Evolutionary conservation across 1,140 invertebrate genomes (phyloP), one percentile per base, ranked within the genome.

Genomic region (Sitobion miscanthi): DNA sequence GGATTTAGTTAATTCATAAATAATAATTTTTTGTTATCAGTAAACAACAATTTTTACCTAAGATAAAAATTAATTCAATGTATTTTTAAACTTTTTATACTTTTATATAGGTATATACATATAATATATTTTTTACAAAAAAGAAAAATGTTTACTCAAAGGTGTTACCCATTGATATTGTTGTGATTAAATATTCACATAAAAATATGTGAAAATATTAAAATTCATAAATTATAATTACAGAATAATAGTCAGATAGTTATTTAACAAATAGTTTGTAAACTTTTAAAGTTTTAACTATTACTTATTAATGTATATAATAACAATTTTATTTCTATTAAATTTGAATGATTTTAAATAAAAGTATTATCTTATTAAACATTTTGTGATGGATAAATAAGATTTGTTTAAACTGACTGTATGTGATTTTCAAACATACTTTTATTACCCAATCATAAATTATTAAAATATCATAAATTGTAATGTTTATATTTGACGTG

Each of bases 381-480:
- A 11, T n/a, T n/a, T 23, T 42, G 8, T 45, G 21, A 42, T 42
- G 38, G 35, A 20, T 88, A 52, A 52, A 52, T 38, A 11, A 35
- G 47, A 88, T 88, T 88, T 52, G 35, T 21, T 52, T 88, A 49
- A 49, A 88, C 21, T 88, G 17, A n/a, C 30, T n/a, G 25, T n/a
- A 25, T n/a, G n/a, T 21, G n/a, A 49, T 88, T 23, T n/a, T 88
- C n/a, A 88, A 9, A 54, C 20, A 49, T 30, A 87, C 21, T 35
- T 8, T 35, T 35, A 14, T 14, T 20, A 77, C 17, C 14, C 4
- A 77, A 87, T 87, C 86, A 57, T 54, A 89, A 57, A 89, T 89
- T 54, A 89, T 89, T 42, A 38, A 25, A 90, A 57, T 52, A 52
- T 88, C 88, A 90, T n/a, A 90, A 52, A 90, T 38, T 62, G 52